phyloP scores from a whole-genome alignment of 2,888 invertebrate species.

The Isotomurus palustris region DNA sequence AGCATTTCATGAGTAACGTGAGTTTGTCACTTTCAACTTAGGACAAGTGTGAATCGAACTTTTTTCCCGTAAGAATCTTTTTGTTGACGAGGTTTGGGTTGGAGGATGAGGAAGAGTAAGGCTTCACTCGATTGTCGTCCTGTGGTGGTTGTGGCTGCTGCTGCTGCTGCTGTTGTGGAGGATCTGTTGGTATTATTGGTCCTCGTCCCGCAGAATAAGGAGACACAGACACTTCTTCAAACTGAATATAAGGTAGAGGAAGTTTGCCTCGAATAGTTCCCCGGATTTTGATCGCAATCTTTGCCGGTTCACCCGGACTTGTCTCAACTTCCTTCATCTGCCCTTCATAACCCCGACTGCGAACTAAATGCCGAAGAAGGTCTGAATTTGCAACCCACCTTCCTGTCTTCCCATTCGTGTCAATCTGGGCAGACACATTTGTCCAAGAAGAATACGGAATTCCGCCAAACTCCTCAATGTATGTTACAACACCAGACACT shows the following conservation, averaged over 20 bases:
- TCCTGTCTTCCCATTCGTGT: neutral
- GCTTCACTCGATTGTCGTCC: too few relatives aligned
- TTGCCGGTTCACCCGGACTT: neutral
- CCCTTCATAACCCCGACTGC: neutral
- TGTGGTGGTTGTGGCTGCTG: too few relatives aligned
- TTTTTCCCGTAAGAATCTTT: too few relatives aligned
- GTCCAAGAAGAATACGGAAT: neutral
- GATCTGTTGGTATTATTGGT: too few relatives aligned
- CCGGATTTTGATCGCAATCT: neutral
- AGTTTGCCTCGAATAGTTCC: neutral
- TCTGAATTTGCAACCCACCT: neutral
- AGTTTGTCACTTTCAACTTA: too few relatives aligned
- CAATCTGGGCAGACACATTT: neutral
- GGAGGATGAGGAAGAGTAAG: too few relatives aligned
- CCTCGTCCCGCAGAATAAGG: too few relatives aligned
- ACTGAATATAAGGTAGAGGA: neutral
- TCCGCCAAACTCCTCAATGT: neutral
- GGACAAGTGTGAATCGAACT: too few relatives aligned
- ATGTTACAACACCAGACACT: neutral
- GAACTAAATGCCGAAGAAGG: neutral
- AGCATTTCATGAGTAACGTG: too few relatives aligned
- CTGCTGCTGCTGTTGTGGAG: too few relatives aligned
- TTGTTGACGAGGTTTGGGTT: too few relatives aligned
- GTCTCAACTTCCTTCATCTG: neutral
- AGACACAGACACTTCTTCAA: constrained; percentile 2